phyloP scores from a whole-genome alignment of 2,797 vertebrate genomes.

The Helicolenus hilgendorfi region DNA sequence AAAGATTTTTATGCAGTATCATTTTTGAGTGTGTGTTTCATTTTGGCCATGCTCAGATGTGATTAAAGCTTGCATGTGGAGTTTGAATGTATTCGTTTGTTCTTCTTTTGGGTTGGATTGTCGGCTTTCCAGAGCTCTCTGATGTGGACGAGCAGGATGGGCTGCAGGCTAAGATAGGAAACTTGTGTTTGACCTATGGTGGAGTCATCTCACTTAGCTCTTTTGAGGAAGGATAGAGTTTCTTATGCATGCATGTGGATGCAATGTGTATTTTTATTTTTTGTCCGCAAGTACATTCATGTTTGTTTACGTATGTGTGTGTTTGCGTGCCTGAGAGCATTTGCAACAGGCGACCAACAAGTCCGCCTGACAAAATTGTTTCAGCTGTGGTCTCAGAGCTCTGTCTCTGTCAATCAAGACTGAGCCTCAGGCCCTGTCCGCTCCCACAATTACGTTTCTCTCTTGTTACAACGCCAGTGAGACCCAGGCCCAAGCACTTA shows the following conservation, averaged over 20 bases:
- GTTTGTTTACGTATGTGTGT: conserved; percentile 46
- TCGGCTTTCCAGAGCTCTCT: conserved; percentile 4
- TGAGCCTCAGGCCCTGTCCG: conserved; percentile 35
- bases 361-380: conserved; percentile 62
- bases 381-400: conserved; percentile 81
- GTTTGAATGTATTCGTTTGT: conserved; percentile 28
- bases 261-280: conserved; percentile 51
- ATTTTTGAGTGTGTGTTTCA: conserved; percentile 5
- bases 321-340: conserved; percentile 21
- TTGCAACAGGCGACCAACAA: conserved; percentile 57
- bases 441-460: conserved; percentile 27
- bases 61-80: conserved; percentile 17
- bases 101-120: conserved; percentile 13
- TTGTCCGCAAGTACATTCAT: conserved; percentile 8
- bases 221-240: conserved; percentile 70
- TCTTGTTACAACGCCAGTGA: neutral
- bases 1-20: neutral
- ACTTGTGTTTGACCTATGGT: conserved; percentile 33
- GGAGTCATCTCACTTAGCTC: conserved; percentile 30
- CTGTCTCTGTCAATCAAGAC: conserved; percentile 81
- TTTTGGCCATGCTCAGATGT: neutral
- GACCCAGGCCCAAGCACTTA: neutral
- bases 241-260: conserved; percentile 38
- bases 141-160: conserved; percentile 34
- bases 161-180: conserved; percentile 56